These are phyloP conservation scores for Phrynosoma platyrhinos DNA, from an alignment of 2,113 vertebrate genomes.

Conservation along the genomic window DNA sequence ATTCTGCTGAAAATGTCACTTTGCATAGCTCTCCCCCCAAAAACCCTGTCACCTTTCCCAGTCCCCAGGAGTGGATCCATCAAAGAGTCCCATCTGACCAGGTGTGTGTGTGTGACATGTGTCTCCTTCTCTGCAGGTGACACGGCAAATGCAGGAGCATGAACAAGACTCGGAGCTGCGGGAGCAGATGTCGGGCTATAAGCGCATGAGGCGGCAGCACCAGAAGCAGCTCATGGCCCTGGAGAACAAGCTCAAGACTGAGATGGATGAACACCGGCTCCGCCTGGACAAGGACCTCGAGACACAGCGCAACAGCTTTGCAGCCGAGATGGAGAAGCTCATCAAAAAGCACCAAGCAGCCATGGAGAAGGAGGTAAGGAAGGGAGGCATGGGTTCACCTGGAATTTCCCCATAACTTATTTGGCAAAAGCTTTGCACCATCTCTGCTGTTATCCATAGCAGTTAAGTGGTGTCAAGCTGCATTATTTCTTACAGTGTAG, in stretches of 20 bases:
- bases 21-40: too few species aligned
- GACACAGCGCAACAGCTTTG: constrained; percentile 95
- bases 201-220: constrained; percentile 97
- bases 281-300: constrained; percentile 98
- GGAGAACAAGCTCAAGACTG: constrained; percentile 97
- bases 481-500: too few species aligned
- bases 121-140: constrained; percentile 81
- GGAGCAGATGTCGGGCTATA: constrained; percentile 98
- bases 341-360: constrained; percentile 96
- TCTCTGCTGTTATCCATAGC: too few species aligned
- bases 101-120: too few species aligned
- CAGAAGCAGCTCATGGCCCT: constrained; percentile 98
- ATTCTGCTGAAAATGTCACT: too few species aligned
- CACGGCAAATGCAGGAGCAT: constrained; percentile 98
- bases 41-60: too few species aligned
- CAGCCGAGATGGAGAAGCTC: constrained; percentile 97
- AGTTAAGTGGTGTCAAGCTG: too few species aligned
- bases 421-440: too few species aligned
- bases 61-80: too few species aligned
- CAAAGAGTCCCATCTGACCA: too few species aligned
- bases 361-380: constrained; percentile 95
- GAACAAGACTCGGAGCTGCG: constrained; percentile 97
- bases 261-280: constrained; percentile 98
- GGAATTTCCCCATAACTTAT: too few species aligned
- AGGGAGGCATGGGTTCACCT: too few species aligned